phyloP scores from a whole-genome alignment of 2,888 invertebrate genomes.

The Melanchra persicariae region DNA sequence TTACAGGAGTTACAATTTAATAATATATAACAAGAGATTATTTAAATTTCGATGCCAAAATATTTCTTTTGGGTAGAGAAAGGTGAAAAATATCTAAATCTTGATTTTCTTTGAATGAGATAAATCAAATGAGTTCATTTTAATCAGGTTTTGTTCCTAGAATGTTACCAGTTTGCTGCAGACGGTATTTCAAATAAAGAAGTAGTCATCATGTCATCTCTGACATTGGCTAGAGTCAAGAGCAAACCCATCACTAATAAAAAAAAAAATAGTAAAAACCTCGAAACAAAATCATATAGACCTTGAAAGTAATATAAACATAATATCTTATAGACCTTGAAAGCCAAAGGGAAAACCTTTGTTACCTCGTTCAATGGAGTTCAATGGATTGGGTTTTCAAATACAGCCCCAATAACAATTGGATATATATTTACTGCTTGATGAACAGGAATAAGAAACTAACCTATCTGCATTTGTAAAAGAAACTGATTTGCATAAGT shows the following conservation, averaged over 20 bases:
- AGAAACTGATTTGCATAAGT: too few relatives aligned
- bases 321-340: background rate
- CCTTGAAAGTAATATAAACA: constrained; percentile 9
- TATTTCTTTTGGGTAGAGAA: too few relatives aligned
- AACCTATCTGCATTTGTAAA: background rate
- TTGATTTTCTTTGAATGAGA: too few relatives aligned
- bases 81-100: too few relatives aligned
- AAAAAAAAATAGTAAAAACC: background rate
- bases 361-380: constrained; percentile 6
- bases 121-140: too few relatives aligned
- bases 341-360: constrained; percentile 19
- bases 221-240: too few relatives aligned
- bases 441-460: constrained; percentile 3
- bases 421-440: background rate
- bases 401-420: constrained; percentile 21
- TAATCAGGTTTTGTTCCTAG: background rate
- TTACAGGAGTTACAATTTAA: too few relatives aligned
- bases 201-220: too few relatives aligned
- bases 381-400: constrained; percentile 16
- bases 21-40: too few relatives aligned
- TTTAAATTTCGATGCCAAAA: too few relatives aligned
- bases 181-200: background rate
- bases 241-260: too few relatives aligned
- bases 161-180: background rate
- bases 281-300: constrained; percentile 14